These are phyloP conservation scores for Grammomys dolichurus DNA, from an alignment of 2,113 vertebrate genomes.

Conservation along the genomic window DNA sequence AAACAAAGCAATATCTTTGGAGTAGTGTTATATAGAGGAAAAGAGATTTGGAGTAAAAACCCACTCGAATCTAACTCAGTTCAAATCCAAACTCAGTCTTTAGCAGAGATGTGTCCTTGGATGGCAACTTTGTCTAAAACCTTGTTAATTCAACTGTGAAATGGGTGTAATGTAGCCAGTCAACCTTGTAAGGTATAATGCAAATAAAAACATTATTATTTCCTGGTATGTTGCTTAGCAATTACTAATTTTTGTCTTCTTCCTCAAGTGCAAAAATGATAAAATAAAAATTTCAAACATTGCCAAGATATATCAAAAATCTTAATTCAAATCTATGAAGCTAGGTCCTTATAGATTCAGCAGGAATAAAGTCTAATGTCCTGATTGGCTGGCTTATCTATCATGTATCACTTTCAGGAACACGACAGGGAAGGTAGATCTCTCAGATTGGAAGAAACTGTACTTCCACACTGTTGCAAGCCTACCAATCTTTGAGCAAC, in stretches of 20 bases:
- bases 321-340: background rate
- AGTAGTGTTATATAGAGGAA: background rate
- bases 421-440: background rate
- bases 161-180: background rate
- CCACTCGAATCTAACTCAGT: background rate
- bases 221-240: background rate
- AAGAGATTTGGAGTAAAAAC: background rate
- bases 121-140: background rate
- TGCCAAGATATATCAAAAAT: background rate
- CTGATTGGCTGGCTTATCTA: background rate
- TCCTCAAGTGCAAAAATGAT: background rate
- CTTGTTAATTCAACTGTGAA: constrained; percentile 32
- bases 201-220: background rate
- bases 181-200: background rate
- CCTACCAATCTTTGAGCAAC: background rate
- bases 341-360: background rate
- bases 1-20: background rate
- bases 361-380: background rate
- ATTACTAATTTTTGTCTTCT: background rate
- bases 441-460: background rate
- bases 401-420: background rate
- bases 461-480: background rate
- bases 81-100: constrained; percentile 10
- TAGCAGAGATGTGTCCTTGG: background rate
- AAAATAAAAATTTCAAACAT: background rate